Base-by-base conservation (phyloP, 2,113 vertebrate species). In the Hyperoodon ampullatus region DNA sequence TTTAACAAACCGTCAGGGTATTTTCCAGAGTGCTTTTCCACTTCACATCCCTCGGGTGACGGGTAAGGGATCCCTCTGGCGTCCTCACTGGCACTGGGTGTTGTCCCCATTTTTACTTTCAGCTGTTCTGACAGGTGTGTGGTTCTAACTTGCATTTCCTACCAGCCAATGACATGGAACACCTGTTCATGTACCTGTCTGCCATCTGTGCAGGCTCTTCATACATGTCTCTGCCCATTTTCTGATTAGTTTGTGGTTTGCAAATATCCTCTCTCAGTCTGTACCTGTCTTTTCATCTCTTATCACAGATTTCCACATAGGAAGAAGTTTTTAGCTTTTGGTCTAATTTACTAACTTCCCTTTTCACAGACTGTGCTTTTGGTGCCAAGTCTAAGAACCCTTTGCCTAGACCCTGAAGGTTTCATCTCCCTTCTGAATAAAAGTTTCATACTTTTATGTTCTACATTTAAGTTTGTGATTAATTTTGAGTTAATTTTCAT, bases 41-140 rank as follows among this genome's bases (percentile, higher is more conserved):
- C 9, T 19, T 35, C 16, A 50, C 6, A 5, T 47, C 33, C 18
- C 58, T 10, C 6, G 0, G 10, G 72, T 8, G 23, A 74, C 0
- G 0, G 13, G 15, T 10, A 16, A 18, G 16, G 21, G 50, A 44
- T 7, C 6, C 15, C 3, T n/a, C 21, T 28, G 2, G 42, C 47
- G 19, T 35, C 33, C 50, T 77, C 28, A 42, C 19, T 13, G 66
- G 50, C 28, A 66, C 28, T 13, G 42, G 28, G 11, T 55, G 15
- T 3, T 47, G 30, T 30, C 71, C 35, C 23, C 23, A 9, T 30
- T 5, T n/a, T 44, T 58, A 18, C 55, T 23, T 26, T 3, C 10
- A 26, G 39, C n/a, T 26, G 0, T 5, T 12, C 12, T 5, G 26
- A 21, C 24, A 39, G 68, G n/a, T 15, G 9, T 42, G 35, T 8